These are phyloP conservation scores for Podarcis lilfordi DNA, from an alignment of 2,797 vertebrate species.

Conservation along the genomic window DNA sequence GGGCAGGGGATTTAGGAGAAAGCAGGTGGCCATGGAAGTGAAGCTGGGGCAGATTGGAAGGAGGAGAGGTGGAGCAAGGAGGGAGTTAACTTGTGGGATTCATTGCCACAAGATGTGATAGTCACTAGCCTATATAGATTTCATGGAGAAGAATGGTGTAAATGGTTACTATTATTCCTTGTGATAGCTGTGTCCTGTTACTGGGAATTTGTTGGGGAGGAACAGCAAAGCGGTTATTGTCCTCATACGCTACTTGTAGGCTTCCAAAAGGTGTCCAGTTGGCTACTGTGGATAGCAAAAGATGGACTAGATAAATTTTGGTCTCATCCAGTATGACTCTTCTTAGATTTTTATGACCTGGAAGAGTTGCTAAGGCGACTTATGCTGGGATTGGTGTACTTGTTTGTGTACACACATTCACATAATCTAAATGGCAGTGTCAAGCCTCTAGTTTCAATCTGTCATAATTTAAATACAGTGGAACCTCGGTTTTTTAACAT, in stretches of 20 bases:
- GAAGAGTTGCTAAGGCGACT: background rate
- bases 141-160: background rate
- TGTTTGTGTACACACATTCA: too few relatives aligned
- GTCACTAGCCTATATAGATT: background rate
- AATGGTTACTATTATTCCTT: background rate
- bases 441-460: background rate
- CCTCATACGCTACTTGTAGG: background rate
- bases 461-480: too few relatives aligned
- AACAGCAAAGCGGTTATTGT: background rate
- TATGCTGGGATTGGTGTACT: background rate
- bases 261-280: background rate
- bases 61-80: background rate
- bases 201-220: background rate
- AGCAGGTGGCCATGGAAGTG: background rate
- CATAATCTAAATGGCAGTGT: too few relatives aligned
- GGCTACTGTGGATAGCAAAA: background rate
- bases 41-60: background rate
- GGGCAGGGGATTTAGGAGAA: too few relatives aligned
- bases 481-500: too few relatives aligned
- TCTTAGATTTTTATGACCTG: background rate
- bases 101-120: background rate
- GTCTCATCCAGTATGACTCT: background rate
- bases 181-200: background rate
- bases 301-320: background rate
- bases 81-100: background rate